A percentile compares a stretch with the other conserved stretches of the same genome.
These are phyloP conservation scores for Acrobasis repandana DNA, from an alignment of 2,888 invertebrate genomes.

Conservation along the genomic window DNA sequence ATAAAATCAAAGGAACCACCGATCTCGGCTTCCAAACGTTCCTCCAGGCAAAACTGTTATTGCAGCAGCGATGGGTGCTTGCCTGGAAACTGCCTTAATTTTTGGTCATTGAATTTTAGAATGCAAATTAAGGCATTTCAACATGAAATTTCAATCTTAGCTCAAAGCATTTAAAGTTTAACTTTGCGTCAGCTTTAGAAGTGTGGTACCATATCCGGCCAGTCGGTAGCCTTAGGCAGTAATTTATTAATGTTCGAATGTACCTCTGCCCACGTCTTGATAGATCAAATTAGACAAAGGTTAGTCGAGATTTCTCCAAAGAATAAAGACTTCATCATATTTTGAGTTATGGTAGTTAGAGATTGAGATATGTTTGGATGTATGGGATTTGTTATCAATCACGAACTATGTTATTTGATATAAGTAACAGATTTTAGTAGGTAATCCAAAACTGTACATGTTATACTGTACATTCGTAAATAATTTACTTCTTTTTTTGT, in stretches of 20 bases:
- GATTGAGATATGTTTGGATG: slow-evolving; percentile 45
- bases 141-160: slow-evolving; percentile 33
- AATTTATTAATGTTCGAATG: slow-evolving; percentile 64
- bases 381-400: slow-evolving; percentile 42
- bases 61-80: slow-evolving; percentile 55
- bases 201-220: slow-evolving; percentile 70
- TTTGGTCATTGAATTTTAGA: slow-evolving; percentile 74
- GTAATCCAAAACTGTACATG: too few relatives aligned
- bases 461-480: too few relatives aligned
- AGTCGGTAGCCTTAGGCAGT: slow-evolving; percentile 69
- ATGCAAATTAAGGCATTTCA: slow-evolving; percentile 61
- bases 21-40: slow-evolving; percentile 57
- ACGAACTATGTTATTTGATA: slow-evolving; percentile 21
- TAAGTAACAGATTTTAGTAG: too few relatives aligned
- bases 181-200: slow-evolving; percentile 26
- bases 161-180: slow-evolving; percentile 28
- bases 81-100: slow-evolving; percentile 73
- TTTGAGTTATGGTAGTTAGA: slow-evolving; percentile 50
- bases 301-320: slow-evolving; percentile 58
- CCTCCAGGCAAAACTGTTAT: slow-evolving; percentile 68
- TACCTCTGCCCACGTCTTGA: slow-evolving; percentile 66
- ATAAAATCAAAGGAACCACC: slow-evolving; percentile 55
- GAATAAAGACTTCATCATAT: slow-evolving; percentile 63
- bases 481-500: too few relatives aligned
- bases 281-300: slow-evolving; percentile 71